A percentile compares a stretch with the other conserved stretches of the same genome.
These are phyloP conservation scores for Tenebrio molitor DNA, from an alignment of 1,140 invertebrate genomes.

Conservation along the genomic window DNA sequence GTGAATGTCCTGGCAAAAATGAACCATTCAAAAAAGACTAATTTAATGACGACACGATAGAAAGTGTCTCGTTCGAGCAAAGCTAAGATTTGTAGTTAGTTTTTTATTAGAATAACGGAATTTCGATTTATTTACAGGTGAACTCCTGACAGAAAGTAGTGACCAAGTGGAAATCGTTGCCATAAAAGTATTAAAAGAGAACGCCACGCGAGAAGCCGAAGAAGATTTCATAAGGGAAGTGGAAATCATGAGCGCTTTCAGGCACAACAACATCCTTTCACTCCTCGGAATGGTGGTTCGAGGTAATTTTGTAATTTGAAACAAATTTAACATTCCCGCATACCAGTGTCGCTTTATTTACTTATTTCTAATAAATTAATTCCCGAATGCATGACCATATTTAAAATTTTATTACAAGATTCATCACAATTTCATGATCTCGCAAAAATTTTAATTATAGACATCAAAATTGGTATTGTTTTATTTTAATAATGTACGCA, in stretches of 20 bases:
- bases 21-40: not conserved
- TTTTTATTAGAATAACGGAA: not conserved
- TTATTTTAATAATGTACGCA: no score
- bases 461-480: no score
- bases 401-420: no score
- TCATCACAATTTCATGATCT: no score
- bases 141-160: constrained; percentile 68
- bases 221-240: constrained; percentile 91
- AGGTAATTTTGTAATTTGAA: constrained; percentile 68
- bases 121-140: constrained; percentile 67
- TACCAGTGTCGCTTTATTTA: no score
- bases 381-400: no score
- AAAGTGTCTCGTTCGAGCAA: not conserved
- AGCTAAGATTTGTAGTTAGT: not conserved
- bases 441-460: no score
- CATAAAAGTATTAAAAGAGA: constrained; percentile 89
- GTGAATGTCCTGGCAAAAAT: constrained; percentile 2
- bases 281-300: constrained; percentile 84
- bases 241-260: constrained; percentile 90
- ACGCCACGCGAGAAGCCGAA: constrained; percentile 82
- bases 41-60: constrained; percentile 1
- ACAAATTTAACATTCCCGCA: constrained; percentile 22
- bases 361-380: not conserved
- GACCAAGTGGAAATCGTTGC: constrained; percentile 76
- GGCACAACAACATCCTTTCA: constrained; percentile 89